A percentile compares a stretch with the other conserved stretches of the same genome.
phyloP scores from a whole-genome alignment of 64 coral and sea anemone genomes.

The Dendronephthya gigantea region DNA sequence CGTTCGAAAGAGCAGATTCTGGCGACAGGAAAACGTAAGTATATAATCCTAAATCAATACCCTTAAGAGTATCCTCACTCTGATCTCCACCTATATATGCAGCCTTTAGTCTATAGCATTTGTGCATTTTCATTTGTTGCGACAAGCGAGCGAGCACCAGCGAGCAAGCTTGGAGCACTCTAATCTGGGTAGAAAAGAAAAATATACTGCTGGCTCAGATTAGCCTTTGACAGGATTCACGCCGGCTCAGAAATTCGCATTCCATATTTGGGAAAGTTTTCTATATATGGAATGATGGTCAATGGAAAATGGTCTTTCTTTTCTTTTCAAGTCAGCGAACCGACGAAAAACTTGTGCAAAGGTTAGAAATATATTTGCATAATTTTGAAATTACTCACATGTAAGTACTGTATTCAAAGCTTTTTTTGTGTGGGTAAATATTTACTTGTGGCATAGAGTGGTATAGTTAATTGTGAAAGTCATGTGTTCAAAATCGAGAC shows the following conservation, averaged over 20 bases:
- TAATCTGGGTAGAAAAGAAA: not conserved
- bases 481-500: no score
- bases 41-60: not conserved
- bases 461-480: no score
- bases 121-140: not conserved
- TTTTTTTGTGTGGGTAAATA: no score
- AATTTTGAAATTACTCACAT: not conserved
- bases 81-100: slow-evolving; percentile 11
- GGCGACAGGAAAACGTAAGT: slow-evolving; percentile 24
- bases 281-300: no score
- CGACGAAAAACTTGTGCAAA: no score
- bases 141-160: not conserved
- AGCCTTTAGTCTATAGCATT: not conserved
- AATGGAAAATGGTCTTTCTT: not conserved
- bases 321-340: no score
- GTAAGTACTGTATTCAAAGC: not conserved
- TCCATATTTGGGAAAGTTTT: not conserved
- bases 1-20: slow-evolving; percentile 19
- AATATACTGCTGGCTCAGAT: not conserved
- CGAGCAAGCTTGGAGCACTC: no score
- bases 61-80: not conserved
- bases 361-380: no score
- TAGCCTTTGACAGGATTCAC: not conserved
- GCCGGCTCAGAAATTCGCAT: not conserved
- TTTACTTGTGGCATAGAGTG: no score